Evolutionary conservation across 1,140 invertebrate genomes (phyloP), one percentile per base, ranked within the genome.

Genomic region (Heliconius hermathena): DNA sequence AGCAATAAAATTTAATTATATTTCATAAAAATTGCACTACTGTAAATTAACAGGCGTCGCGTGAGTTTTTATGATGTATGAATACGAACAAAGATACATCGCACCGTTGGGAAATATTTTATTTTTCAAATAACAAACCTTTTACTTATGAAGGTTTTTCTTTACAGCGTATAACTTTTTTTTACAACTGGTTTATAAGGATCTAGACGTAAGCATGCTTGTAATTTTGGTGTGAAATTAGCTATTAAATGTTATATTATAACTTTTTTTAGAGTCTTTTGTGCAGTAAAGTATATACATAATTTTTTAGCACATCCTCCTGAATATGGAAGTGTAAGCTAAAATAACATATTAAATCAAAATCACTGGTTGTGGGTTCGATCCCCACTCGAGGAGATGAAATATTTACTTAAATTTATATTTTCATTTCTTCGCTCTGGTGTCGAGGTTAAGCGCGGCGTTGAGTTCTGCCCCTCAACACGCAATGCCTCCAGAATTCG

Each of bases 1-100:
- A 46, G 33, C 72, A 70, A 76, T 77, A 77, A 66, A 77, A 54
- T 33, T 77, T 77, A 26, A 71, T 77, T 71, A 72, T 77, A 77
- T 77, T 72, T 71, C 49, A 72, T 77, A 71, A 72, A 77, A 71
- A 77, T 54, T 72, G 76, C 70, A 77, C 76, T 77, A 52, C 46
- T 77, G 76, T 77, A 70, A 49, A 77, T 77, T 72, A 77, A 77
- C 75, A 71, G 60, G 22, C 26, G 74, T 76, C 60, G 60, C 74
- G 76, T 71, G 60, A 72, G 29, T 71, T 66, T 54, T 33, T 33
- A 52, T 49, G 22, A 52, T 52, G 49, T 77, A 77, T 70, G 60
- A 70, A 70, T 71, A 54, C 54, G 29, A 77, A 72, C 38, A 77
- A 71, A 36, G 36, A 77, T 71, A 72, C 22, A 77, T 41, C 49